Conservation (phyloP, 2,113 vertebrate species). For the Elgaria multicarinata region DNA sequence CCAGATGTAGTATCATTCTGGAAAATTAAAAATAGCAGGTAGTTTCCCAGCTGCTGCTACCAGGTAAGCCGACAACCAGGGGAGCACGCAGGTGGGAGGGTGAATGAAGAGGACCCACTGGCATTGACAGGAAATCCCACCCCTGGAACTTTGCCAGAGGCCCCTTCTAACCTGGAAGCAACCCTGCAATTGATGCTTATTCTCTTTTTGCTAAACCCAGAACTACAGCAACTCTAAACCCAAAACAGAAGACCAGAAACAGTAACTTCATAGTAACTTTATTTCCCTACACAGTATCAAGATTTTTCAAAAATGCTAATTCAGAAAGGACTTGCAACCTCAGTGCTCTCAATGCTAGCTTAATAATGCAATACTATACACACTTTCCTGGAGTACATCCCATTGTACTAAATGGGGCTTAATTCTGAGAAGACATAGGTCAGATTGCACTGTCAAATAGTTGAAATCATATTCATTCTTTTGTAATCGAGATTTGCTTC, state of each 20-base stretch:
- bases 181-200: neutral
- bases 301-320: neutral
- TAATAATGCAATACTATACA: neutral
- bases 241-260: neutral
- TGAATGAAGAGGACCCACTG: neutral
- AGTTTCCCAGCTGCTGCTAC: too few relatives aligned
- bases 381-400: neutral
- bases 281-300: neutral
- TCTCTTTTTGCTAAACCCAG: neutral
- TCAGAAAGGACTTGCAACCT: neutral
- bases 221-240: neutral
- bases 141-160: neutral
- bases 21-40: neutral
- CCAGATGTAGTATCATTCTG: too few relatives aligned
- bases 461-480: neutral
- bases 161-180: neutral
- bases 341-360: neutral
- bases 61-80: neutral
- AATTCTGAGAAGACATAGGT: neutral
- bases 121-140: too few relatives aligned
- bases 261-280: neutral
- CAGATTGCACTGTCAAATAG: neutral
- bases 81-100: neutral
- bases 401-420: neutral
- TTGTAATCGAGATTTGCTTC: neutral